Conservation (phyloP, 2,113 vertebrate species). For the Psittacula cyanocephala region DNA sequence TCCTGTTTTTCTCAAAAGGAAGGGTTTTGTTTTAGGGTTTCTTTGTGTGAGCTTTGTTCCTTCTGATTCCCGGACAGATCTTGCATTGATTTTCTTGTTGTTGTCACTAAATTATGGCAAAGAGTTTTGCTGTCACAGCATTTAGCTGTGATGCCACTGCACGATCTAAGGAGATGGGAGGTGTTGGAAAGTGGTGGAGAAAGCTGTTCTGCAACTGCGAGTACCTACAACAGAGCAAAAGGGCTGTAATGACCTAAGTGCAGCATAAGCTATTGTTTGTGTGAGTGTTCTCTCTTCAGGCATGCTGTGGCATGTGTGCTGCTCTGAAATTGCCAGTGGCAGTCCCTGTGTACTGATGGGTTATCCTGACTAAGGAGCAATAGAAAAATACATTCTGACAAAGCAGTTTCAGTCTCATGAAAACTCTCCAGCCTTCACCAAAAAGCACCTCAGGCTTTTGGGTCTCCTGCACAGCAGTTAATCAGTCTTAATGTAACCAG, state of each 20-base stretch:
- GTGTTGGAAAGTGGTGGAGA: background rate
- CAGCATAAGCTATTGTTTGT: background rate
- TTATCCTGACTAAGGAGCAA: background rate
- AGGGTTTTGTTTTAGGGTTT: background rate
- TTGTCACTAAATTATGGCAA: background rate
- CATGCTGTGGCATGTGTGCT: background rate
- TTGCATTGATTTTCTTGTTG: accelerated
- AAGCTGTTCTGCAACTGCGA: background rate
- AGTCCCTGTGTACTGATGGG: background rate
- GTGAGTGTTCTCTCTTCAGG: slow-evolving; percentile 3
- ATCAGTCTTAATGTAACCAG: background rate
- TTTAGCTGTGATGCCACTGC: background rate
- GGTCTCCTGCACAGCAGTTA: background rate
- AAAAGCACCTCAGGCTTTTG: background rate
- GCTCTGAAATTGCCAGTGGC: background rate
- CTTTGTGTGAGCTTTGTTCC: background rate
- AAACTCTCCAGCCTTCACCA: background rate
- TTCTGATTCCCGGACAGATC: background rate
- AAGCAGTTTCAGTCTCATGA: slow-evolving; percentile 9
- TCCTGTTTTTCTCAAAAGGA: slow-evolving; percentile 42
- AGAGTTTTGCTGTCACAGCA: slow-evolving; percentile 35
- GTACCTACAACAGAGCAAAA: background rate
- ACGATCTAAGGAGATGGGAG: background rate
- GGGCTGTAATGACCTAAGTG: background rate
- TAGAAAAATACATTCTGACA: background rate